Evolutionary conservation across 2,797 vertebrate genomes (phyloP), one percentile per base, ranked within the genome.

Genomic region (Cirrhinus molitorella): DNA sequence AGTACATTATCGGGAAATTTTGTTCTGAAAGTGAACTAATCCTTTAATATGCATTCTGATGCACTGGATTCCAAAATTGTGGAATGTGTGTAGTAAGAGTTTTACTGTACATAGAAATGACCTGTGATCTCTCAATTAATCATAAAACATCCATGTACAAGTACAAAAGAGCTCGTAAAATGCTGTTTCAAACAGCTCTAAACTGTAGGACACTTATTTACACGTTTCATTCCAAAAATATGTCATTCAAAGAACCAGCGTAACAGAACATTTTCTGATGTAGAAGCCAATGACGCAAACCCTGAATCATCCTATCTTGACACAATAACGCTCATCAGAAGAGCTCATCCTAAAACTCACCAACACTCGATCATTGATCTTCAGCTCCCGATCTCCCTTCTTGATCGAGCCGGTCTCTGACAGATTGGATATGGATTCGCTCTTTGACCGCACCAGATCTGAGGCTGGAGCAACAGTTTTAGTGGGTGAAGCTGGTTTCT

Each of bases 311-410:
- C 14, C 17, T 51, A 31, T 51, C 17, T 51, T 51, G 16, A 12
- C 25, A 51, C 17, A 72, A 21, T 21, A 31, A 45, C 2, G 14
- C 23, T 47, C 43, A 71, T 17, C 43, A 19, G 34, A 37, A 37
- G 40, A 43, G 40, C 59, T 61, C 14, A 71, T 12, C 43, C 19
- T n/a, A 61, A 71, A 45, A 34, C 76, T 97, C 94, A 99, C 98
- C 97, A 99, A 87, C 23, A 99, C 98, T 40, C 98, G 92, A 79
- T 99, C 98, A 3, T 97, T 96, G 11, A 98, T 96, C 94, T 97
- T 99, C 88, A 99, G 96, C 84, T 99, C 98, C 59, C 98, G 91
- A 86, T 99, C 98, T 0, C 97, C 97, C 88, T 99, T 99, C 92
- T 99, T 99, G 53, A 99, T 88, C 0, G 98, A 99, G 16, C 98